phyloP scores from a whole-genome alignment of 2,797 vertebrate genomes.

The Spondyliosoma cantharus region DNA sequence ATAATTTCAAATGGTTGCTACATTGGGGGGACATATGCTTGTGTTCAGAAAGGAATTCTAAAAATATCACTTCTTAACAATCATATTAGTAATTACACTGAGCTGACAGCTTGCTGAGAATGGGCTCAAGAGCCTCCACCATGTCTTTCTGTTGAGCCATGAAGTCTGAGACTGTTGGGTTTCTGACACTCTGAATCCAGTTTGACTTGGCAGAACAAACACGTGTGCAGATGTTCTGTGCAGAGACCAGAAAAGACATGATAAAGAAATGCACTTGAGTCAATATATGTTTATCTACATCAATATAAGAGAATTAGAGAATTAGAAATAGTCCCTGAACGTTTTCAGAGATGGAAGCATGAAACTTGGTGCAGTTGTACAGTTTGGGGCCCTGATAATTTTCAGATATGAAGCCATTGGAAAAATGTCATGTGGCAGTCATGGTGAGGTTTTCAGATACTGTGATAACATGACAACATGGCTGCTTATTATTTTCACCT shows the following conservation, averaged over 20 bases:
- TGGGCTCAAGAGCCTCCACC: conserved; percentile 75
- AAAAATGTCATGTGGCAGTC: too few relatives aligned
- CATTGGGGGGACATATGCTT: background rate
- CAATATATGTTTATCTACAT: too few relatives aligned
- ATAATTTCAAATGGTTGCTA: background rate
- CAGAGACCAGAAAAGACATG: background rate
- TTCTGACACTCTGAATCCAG: conserved; percentile 80
- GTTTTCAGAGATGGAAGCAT: too few relatives aligned
- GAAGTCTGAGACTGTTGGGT: conserved; percentile 77
- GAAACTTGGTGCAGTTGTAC: too few relatives aligned
- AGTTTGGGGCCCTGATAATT: too few relatives aligned
- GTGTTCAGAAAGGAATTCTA: background rate
- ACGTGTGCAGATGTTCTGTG: conserved; percentile 75
- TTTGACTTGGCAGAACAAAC: conserved; percentile 78
- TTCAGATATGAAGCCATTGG: too few relatives aligned
- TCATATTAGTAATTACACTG: conserved; percentile 67
- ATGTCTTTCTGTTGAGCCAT: conserved; percentile 81
- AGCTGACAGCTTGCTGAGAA: conserved; percentile 79
- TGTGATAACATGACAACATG: too few relatives aligned
- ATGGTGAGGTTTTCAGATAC: too few relatives aligned
- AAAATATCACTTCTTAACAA: background rate
- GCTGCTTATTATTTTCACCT: too few relatives aligned
- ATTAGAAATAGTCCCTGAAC: too few relatives aligned
- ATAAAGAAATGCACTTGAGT: background rate
- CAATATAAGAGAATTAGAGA: too few relatives aligned